Base-by-base conservation (phyloP, 2,113 vertebrate species). In the Otus sunia region DNA sequence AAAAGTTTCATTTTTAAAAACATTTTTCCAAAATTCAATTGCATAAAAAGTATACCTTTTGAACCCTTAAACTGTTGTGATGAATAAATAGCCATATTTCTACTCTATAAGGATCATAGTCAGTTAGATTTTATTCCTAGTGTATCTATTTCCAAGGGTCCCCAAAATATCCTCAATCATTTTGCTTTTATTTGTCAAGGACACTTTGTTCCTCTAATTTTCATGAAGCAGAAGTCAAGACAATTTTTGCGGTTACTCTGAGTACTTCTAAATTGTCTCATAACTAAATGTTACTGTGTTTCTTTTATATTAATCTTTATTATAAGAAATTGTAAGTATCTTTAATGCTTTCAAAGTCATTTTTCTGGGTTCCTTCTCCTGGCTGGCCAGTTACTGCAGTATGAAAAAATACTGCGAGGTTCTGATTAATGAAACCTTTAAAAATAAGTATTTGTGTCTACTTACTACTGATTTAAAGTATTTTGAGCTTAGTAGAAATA, bases 81-180 rank as follows among this genome's bases (percentile, higher is more conserved):
- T 96, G 92, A 96, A 88, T 88, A 91, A 96, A 94, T 52, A 85
- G 91, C 62, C 58, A 43, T 56, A 86, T 64, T 90, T 96, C 94
- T 95, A 47, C 67, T 94, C 71, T 90, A 36, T 60, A 86, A 80
- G 64, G 69, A 92, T 60, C 37, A 88, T 4, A 83, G 78, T 96
- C 92, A 94, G 93, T 95, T 96, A 97, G 74, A 85, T 95, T 92
- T 92, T 90, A 96, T 50, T 97, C 73, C 77, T 88, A 87, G 25
- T 45, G 45, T 93, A 82, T 47, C 95, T 72, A 92, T 84, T 92
- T 85, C 55, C 71, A 47, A 47, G 91, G 90, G 63, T 71, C 67
- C 78, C 69, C 88, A 91, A 92, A 89, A 81, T 84, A 94, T 29
- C 66, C 58, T 94, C 79, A 36, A 66, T 43, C 10, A 49, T 71